These are phyloP conservation scores for Notothenia rossii DNA, from an alignment of 2,113 vertebrate genomes.

Conservation along the genomic window DNA sequence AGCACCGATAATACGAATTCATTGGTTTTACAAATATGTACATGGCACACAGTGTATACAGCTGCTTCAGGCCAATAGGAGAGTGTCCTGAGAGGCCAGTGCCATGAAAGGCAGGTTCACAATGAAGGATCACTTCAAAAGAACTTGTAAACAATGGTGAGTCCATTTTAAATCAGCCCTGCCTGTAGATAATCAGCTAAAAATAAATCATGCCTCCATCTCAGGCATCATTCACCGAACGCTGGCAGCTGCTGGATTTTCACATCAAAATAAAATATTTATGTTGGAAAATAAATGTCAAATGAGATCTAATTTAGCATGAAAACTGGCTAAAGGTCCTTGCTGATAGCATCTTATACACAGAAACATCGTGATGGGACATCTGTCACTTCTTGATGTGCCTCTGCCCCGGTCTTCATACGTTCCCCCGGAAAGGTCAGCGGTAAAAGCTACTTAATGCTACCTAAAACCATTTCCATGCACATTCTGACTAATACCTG, in stretches of 20 bases:
- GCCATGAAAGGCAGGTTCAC: conserved; percentile 79
- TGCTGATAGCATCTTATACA: conserved; percentile 57
- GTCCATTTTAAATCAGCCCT: conserved; percentile 77
- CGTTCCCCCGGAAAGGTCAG: conserved; percentile 74
- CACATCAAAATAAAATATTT: conserved; percentile 79
- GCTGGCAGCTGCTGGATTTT: conserved; percentile 56
- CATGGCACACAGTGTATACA: conserved; percentile 72
- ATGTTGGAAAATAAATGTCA: conserved; percentile 79
- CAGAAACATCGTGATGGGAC: conserved; percentile 55
- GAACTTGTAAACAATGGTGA: conserved; percentile 82
- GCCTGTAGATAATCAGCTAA: conserved; percentile 76
- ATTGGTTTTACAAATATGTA: conserved; percentile 62
- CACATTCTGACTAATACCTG: conserved; percentile 37
- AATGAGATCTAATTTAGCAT: conserved; percentile 79
- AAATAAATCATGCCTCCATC: conserved; percentile 76
- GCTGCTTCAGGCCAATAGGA: conserved; percentile 70
- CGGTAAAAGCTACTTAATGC: conserved; percentile 65
- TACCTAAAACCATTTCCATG: conserved; percentile 55
- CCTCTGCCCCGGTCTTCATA: conserved; percentile 29
- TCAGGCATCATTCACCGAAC: conserved; percentile 58
- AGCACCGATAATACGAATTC: conserved; percentile 67
- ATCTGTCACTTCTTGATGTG: conserved; percentile 58
- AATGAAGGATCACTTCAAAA: conserved; percentile 86
- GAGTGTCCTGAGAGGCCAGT: conserved; percentile 67
- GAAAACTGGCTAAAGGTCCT: conserved; percentile 70